These are phyloP conservation scores for Nymphalis urticae DNA, from an alignment of 2,888 invertebrate genomes.

Conservation along the genomic window DNA sequence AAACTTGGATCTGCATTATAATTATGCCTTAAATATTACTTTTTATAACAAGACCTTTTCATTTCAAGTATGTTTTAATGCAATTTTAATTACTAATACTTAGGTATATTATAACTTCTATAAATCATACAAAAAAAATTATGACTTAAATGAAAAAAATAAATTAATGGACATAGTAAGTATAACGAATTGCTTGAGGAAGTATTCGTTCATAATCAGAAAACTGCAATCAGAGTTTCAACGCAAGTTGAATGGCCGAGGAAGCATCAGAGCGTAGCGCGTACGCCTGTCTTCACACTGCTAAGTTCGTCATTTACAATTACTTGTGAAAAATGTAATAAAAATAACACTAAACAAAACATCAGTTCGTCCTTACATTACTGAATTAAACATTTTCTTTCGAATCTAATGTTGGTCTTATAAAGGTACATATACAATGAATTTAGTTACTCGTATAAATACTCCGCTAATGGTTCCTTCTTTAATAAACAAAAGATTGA, in stretches of 20 bases:
- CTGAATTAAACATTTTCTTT: not conserved
- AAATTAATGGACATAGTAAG: conserved; percentile 7
- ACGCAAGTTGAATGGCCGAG: conserved; percentile 73
- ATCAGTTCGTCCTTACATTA: not conserved
- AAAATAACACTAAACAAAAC: not conserved
- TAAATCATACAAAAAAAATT: not conserved
- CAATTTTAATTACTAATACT: too few relatives aligned
- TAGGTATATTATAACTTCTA: not conserved
- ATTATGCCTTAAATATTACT: too few relatives aligned
- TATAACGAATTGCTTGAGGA: conserved; percentile 53
- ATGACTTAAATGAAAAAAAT: not conserved
- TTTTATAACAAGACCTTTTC: too few relatives aligned
- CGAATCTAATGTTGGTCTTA: not conserved
- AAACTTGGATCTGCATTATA: too few relatives aligned
- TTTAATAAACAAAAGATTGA: conserved; percentile 63
- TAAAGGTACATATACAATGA: not conserved
- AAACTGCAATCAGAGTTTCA: conserved; percentile 64
- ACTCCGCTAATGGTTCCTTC: conserved; percentile 51
- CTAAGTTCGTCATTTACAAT: conserved; percentile 20
- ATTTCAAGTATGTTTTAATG: too few relatives aligned
- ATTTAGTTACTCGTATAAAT: conserved; percentile 32
- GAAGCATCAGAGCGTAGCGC: conserved; percentile 66
- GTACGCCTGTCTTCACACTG: conserved; percentile 48
- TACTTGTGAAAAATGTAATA: conserved; percentile 13
- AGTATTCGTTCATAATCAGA: conserved; percentile 67